A percentile compares a stretch with the other conserved stretches of the same genome.
These are phyloP conservation scores for Dendroctonus valens DNA, from an alignment of 1,140 invertebrate genomes.

Conservation along the genomic window DNA sequence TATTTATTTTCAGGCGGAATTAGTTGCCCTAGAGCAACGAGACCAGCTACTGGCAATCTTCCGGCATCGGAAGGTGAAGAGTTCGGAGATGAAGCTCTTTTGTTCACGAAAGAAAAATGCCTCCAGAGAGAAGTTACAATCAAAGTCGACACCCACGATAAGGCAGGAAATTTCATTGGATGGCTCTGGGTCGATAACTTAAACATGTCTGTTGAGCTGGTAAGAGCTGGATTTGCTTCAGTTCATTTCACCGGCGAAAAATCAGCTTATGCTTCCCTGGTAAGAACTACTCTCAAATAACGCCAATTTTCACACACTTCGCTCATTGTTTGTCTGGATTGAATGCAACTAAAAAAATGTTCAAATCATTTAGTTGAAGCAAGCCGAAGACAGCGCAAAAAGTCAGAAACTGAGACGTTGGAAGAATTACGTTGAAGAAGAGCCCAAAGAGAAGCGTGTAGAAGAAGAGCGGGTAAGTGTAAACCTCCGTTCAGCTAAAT, in stretches of 20 bases:
- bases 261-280: conserved; percentile 68
- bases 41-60: conserved; percentile 67
- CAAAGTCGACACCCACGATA: conserved; percentile 93
- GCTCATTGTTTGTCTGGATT: background rate
- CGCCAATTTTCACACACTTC: too few relatives aligned
- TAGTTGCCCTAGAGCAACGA: conserved; percentile 79
- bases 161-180: conserved; percentile 94
- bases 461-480: conserved; percentile 55
- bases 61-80: conserved; percentile 77
- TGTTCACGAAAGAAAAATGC: conserved; percentile 85
- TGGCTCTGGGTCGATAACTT: conserved; percentile 86
- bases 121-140: conserved; percentile 94
- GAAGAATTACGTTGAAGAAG: conserved; percentile 78
- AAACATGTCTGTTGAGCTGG: conserved; percentile 81
- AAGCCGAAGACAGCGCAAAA: conserved; percentile 91
- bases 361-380: conserved; percentile 57
- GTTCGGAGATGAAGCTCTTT: conserved; percentile 88
- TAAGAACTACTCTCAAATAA: too few relatives aligned
- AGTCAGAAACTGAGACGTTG: conserved; percentile 79
- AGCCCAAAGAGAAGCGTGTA: conserved; percentile 55
- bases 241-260: conserved; percentile 93
- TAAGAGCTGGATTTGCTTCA: conserved; percentile 87
- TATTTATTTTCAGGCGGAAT: conserved; percentile 61
- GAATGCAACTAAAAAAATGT: conserved; percentile 5
- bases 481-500: too few relatives aligned